Base-by-base conservation (phyloP, 2,888 invertebrate genomes). In the Matsumyia berberina region DNA sequence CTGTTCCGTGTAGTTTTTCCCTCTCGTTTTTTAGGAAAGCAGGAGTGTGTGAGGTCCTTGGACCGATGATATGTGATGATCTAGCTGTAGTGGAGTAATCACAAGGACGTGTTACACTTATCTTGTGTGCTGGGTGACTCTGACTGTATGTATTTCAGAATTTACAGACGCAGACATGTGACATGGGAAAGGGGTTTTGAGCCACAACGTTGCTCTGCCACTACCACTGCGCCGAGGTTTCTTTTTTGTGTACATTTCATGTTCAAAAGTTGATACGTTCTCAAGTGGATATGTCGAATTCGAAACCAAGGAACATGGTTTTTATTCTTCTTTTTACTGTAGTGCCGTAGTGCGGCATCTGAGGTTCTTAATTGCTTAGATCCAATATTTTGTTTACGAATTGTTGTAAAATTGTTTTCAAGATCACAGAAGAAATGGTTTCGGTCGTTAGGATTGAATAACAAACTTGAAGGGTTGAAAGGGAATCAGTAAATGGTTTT, bases 11-110 rank as follows among this genome's bases (percentile, higher is more conserved):
- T 73, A 33, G 51, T 17, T 57, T 19, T 67, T 69, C 17, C 46
- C 33, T 60, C 42, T 69, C 44, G n/a, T n/a, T 33, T 35, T 57
- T 35, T 57, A n/a, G 11, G 1, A 17, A 37, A 29, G 44, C 69
- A 11, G 11, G 76, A 67, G 39, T 58, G 80, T 85, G 85, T 85
- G 85, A 80, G 85, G 85, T 80, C 85, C 80, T 85, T 80, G 69
- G 60, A 51, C 35, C 70, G 55, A 62, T 79, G 73, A 80, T 74
- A 80, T 83, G 73, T 74, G 83, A 83, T 74, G 83, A 83, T 83
- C 79, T 66, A 49, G 51, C n/a, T 64, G 64, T 70, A 53, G 53
- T 57, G 67, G 78, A 73, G 49, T 57, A 57, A 64, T 79, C 70
- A 42, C 67, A 53, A 85, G 79, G 79, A 85, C 60, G 58, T 80